A percentile compares a stretch with the other conserved stretches of the same genome.
These are phyloP conservation scores for Meghimatium bilineatum DNA, from an alignment of 2,888 invertebrate genomes.

Conservation along the genomic window DNA sequence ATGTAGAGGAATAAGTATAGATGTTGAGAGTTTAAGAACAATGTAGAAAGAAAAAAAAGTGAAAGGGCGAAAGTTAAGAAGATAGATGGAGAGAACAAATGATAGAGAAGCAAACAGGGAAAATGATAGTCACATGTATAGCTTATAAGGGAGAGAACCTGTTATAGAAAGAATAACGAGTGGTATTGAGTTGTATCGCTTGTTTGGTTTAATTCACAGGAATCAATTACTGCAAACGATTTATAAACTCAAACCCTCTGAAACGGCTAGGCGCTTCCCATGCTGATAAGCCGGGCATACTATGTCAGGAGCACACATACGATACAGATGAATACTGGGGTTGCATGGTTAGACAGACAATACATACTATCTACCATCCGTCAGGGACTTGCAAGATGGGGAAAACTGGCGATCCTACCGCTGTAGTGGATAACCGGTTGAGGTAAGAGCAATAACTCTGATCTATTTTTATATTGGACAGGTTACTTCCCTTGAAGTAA, in stretches of 20 bases:
- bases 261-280: conserved; percentile 35
- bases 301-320: conserved; percentile 41
- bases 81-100: no score
- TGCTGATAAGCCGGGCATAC: conserved; percentile 38
- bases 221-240: conserved; percentile 42
- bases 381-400: conserved; percentile 87
- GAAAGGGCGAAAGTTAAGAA: no score
- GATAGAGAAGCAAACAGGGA: no score
- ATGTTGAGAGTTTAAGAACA: no score
- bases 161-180: no score
- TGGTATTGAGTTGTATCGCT: not conserved
- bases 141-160: no score
- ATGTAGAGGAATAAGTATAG: no score
- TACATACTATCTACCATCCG: conserved; percentile 79
- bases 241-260: conserved; percentile 31
- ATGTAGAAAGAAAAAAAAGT: no score
- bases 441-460: conserved; percentile 38
- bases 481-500: no score
- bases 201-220: conserved; percentile 20
- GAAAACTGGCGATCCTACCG: conserved; percentile 71
- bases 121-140: no score
- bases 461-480: no score
- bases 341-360: conserved; percentile 52
- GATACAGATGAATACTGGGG: conserved; percentile 57
- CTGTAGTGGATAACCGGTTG: conserved; percentile 83